Conservation (phyloP, 1,140 invertebrate species). For the Steinernema feltiae region DNA sequence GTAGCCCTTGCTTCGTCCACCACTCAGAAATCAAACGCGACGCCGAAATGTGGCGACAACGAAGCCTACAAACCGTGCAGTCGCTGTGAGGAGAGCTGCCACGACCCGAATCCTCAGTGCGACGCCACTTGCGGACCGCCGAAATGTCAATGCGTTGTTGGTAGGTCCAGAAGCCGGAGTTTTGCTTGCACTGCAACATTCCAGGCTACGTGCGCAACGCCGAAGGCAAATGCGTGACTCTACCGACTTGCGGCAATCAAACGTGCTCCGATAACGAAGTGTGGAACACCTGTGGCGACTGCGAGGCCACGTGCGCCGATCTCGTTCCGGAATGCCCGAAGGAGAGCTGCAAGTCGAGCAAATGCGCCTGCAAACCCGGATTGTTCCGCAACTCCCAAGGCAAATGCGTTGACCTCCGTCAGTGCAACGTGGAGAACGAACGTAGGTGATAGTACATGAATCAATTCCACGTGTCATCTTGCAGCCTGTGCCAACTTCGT, state of each 20-base stretch:
- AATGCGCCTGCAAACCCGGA: neutral
- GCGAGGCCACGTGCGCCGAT: neutral
- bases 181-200: neutral
- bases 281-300: neutral
- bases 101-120: neutral
- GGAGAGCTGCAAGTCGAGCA: neutral
- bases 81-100: neutral
- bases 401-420: neutral
- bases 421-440: neutral
- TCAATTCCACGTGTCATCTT: neutral
- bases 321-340: neutral
- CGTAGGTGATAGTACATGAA: neutral
- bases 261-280: neutral
- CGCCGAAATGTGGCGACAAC: neutral
- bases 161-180: no score
- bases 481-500: neutral
- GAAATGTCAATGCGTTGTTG: conserved; percentile 1
- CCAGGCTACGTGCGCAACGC: neutral
- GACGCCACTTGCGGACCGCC: neutral
- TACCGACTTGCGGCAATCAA: neutral
- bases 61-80: conserved; percentile 9
- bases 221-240: neutral
- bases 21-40: no score
- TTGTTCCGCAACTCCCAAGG: neutral
- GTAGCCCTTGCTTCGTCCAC: no score